phyloP scores from a whole-genome alignment of 2,797 vertebrate genomes.

The Pelobates cultripes region DNA sequence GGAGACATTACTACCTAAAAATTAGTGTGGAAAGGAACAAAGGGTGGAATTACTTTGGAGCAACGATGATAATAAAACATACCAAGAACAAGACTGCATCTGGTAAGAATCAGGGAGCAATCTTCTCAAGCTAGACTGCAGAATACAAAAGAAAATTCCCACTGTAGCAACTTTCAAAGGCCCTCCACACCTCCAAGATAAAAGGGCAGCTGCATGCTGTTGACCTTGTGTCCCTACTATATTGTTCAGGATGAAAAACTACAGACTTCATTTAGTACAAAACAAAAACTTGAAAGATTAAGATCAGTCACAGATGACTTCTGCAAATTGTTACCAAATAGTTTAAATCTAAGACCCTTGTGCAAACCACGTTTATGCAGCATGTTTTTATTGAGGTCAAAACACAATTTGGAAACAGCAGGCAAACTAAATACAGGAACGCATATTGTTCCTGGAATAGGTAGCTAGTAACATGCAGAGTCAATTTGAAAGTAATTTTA shows the following conservation, averaged over 20 bases:
- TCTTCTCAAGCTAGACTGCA: background rate
- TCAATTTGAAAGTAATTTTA: too few relatives aligned
- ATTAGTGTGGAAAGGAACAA: background rate
- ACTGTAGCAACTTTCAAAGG: constrained; percentile 1
- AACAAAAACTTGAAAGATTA: constrained; percentile 16
- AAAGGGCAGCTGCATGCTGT: constrained; percentile 1
- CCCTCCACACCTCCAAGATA: constrained; percentile 9
- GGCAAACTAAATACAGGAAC: background rate
- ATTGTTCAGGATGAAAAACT: constrained; percentile 3
- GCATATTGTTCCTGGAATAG: background rate
- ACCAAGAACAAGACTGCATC: constrained; percentile 21
- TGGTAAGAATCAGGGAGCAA: constrained; percentile 27
- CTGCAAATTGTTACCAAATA: constrained; percentile 1
- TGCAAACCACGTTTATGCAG: constrained; percentile 15
- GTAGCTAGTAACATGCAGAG: background rate
- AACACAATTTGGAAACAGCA: background rate
- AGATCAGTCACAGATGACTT: background rate
- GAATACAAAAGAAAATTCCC: background rate
- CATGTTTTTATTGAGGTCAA: background rate
- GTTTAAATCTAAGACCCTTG: constrained; percentile 12
- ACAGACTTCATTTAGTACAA: constrained; percentile 14
- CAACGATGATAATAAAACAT: constrained; percentile 26
- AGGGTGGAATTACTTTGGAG: constrained; percentile 15
- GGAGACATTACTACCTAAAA: background rate
- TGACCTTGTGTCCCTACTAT: constrained; percentile 15